A percentile compares a stretch with the other conserved stretches of the same genome.
Evolutionary conservation across 2,113 vertebrate species (phyloP).

Genomic region (Glaucidium brasilianum): DNA sequence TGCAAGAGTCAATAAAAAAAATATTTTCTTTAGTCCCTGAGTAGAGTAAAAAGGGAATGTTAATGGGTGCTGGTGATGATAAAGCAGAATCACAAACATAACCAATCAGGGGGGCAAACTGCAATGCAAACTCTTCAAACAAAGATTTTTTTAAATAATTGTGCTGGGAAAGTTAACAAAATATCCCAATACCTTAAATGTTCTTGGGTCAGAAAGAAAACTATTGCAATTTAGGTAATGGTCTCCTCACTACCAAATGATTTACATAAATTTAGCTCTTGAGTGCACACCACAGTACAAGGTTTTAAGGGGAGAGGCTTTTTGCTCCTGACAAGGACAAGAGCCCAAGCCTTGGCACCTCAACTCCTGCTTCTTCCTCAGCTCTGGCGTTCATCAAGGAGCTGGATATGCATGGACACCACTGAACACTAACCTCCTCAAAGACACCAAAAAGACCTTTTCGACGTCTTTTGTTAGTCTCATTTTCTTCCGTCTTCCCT

Average conservation of each 20-base stretch:
- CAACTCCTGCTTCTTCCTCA: background rate
- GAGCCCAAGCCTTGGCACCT: background rate
- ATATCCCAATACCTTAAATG: background rate
- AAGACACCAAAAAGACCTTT: conserved; percentile 75
- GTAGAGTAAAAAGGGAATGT: background rate
- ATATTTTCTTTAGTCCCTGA: background rate
- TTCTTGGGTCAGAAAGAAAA: background rate
- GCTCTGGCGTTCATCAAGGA: background rate
- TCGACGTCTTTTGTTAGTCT: conserved; percentile 88
- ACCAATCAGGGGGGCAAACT: background rate
- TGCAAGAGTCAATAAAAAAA: background rate
- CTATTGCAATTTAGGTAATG: background rate
- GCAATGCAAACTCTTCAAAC: background rate
- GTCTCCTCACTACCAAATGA: background rate
- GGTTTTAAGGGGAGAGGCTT: background rate
- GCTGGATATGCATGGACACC: background rate
- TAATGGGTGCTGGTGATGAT: background rate
- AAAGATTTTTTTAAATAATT: background rate
- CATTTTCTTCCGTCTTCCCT: conserved; percentile 80
- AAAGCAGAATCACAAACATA: background rate
- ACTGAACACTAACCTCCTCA: conserved; percentile 82
- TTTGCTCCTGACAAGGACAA: background rate
- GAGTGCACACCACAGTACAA: background rate
- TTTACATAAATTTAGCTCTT: background rate
- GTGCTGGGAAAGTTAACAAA: background rate